phyloP scores from a whole-genome alignment of 2,113 vertebrate species.

The Charadrius vociferus region DNA sequence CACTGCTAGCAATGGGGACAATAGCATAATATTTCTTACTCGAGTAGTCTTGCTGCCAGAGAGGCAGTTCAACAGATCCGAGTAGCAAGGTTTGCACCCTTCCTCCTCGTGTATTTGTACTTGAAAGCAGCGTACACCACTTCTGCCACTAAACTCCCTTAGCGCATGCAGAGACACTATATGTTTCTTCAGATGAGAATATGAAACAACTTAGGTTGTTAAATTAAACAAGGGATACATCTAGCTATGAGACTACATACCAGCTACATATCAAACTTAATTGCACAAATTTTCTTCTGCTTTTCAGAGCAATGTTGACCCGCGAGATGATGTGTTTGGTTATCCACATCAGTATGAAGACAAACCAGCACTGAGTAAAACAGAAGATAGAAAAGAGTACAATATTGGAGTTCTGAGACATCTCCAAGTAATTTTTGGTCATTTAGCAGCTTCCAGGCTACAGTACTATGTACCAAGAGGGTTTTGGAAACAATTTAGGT shows the following conservation, averaged over 20 bases:
- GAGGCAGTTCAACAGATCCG: neutral
- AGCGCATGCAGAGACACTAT: neutral
- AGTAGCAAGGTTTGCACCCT: neutral
- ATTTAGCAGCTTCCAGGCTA: constrained; percentile 94
- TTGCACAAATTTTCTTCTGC: neutral
- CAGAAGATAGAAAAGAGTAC: constrained; percentile 98
- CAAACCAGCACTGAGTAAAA: constrained; percentile 92
- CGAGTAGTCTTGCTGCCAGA: neutral
- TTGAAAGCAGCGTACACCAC: neutral
- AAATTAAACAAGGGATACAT: neutral
- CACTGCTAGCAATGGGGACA: neutral
- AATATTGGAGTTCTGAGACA: constrained; percentile 98
- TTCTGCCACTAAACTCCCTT: neutral
- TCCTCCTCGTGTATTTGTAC: neutral
- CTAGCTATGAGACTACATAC: neutral
- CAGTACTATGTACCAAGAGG: constrained; percentile 98
- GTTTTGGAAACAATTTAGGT: constrained; percentile 99
- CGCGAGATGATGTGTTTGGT: constrained; percentile 96
- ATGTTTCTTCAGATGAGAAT: neutral
- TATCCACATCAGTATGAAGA: constrained; percentile 98
- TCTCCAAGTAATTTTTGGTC: constrained; percentile 98
- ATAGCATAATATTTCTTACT: neutral
- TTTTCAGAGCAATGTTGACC: constrained; percentile 93
- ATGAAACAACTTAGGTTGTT: neutral
- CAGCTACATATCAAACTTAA: neutral